phyloP scores from a whole-genome alignment of 2,797 vertebrate genomes.

The Eidolon dupreanum region DNA sequence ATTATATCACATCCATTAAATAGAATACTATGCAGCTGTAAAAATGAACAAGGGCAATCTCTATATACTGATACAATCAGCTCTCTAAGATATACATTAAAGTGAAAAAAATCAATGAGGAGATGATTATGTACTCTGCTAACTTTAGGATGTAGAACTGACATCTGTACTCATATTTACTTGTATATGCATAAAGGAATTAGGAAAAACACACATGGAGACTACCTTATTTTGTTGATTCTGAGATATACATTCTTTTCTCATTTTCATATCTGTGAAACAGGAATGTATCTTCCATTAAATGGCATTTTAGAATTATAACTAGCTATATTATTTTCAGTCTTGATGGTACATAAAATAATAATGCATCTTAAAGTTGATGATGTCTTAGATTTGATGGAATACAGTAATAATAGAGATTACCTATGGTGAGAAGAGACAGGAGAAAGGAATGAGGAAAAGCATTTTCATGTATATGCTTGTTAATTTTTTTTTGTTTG shows the following conservation, averaged over 20 bases:
- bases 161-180: neutral
- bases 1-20: neutral
- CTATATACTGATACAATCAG: neutral
- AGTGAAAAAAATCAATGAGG: conserved; percentile 4
- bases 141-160: conserved; percentile 20
- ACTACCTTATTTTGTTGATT: neutral
- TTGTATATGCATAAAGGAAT: conserved; percentile 20
- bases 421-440: neutral
- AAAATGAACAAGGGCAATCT: conserved; percentile 14
- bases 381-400: conserved; percentile 12
- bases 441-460: neutral
- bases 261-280: conserved; percentile 38
- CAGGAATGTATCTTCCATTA: conserved; percentile 11
- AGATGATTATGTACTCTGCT: neutral
- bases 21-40: neutral
- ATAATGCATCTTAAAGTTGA: conserved; percentile 46
- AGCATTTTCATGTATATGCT: neutral
- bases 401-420: neutral
- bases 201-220: neutral
- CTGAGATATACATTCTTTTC: neutral
- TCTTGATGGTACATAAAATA: conserved; percentile 51
- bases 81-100: conserved; percentile 9
- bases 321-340: conserved; percentile 57
- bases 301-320: conserved; percentile 26
- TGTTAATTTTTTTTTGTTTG: conserved; percentile 19